A percentile compares a stretch with the other conserved stretches of the same genome.
These are phyloP conservation scores for Sula dactylatra DNA, from an alignment of 2,113 vertebrate species.

Conservation along the genomic window DNA sequence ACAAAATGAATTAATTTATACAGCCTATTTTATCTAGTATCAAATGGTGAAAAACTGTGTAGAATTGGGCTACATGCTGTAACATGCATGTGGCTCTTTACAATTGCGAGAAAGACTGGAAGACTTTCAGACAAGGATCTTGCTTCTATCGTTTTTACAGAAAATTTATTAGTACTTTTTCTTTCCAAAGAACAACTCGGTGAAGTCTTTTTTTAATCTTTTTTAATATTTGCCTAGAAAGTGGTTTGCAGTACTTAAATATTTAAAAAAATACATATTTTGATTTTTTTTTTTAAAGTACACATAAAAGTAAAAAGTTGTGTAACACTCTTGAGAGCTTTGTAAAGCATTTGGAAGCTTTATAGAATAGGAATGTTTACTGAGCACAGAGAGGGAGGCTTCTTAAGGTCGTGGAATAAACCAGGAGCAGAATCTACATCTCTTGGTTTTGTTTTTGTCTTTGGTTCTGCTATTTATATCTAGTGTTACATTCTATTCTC, in stretches of 20 bases:
- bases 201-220: neutral
- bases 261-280: neutral
- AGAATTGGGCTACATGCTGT: neutral
- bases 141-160: neutral
- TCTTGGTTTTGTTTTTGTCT: neutral
- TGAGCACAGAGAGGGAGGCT: neutral
- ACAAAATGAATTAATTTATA: neutral
- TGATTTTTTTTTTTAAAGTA: neutral
- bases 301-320: neutral
- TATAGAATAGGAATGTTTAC: neutral
- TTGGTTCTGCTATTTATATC: neutral
- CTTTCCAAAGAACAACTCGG: neutral
- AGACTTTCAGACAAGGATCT: neutral
- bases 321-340: neutral
- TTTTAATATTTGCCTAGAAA: no score
- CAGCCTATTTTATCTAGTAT: neutral
- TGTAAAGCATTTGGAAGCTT: neutral
- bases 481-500: neutral
- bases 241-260: neutral
- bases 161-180: neutral
- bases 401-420: neutral
- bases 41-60: neutral
- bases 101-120: neutral
- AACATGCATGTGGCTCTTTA: rapidly evolving
- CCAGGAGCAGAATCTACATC: neutral